A percentile compares a stretch with the other conserved stretches of the same genome.
phyloP scores from a whole-genome alignment of 2,888 invertebrate species.

The Cheilosia vernalis region DNA sequence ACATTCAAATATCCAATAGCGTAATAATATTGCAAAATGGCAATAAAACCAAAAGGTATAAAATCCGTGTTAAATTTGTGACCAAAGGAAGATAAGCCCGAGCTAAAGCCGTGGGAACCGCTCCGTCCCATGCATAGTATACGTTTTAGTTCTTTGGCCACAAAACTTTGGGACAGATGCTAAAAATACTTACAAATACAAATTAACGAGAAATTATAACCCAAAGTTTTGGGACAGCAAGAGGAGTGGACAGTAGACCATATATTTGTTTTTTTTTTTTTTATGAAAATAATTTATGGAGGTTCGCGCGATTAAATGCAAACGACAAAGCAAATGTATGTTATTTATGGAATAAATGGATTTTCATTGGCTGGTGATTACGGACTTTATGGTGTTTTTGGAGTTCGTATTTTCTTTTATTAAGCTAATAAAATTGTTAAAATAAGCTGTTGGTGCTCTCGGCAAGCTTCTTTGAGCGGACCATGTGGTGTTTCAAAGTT shows the following conservation, averaged over 20 bases:
- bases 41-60: constrained; percentile 2
- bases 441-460: constrained; percentile 3
- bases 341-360: constrained; percentile 60
- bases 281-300: constrained; percentile 68
- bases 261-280: constrained; percentile 45
- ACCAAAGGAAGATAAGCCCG: constrained; percentile 14
- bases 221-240: neutral
- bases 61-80: constrained; percentile 20
- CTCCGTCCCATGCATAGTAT: neutral
- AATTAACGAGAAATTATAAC: constrained; percentile 58
- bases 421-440: constrained; percentile 21
- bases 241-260: neutral
- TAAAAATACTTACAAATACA: constrained; percentile 39
- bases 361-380: constrained; percentile 19
- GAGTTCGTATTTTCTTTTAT: constrained; percentile 13
- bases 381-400: constrained; percentile 11
- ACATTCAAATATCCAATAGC: constrained; percentile 26
- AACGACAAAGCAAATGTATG: constrained; percentile 54
- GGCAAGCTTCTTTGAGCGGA: neutral
- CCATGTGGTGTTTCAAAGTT: neutral
- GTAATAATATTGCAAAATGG: constrained; percentile 45
- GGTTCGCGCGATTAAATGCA: constrained; percentile 57
- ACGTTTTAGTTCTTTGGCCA: neutral
- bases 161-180: constrained; percentile 26
- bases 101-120: constrained; percentile 53